phyloP scores from a whole-genome alignment of 2,888 invertebrate species.

The Nemotelus nigrinus region DNA sequence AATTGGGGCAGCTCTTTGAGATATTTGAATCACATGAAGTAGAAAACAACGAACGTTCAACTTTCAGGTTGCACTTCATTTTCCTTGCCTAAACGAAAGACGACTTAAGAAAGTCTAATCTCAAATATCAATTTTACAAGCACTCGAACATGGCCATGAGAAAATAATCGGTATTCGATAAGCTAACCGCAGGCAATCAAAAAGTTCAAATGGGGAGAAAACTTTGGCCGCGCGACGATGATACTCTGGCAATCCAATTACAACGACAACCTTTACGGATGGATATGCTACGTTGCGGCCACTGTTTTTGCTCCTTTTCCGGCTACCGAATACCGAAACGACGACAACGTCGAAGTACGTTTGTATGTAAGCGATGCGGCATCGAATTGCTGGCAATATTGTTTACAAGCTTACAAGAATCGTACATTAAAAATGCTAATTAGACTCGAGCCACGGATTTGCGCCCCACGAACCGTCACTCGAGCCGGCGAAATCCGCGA shows the following conservation, averaged over 20 bases:
- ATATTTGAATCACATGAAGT: too few species aligned
- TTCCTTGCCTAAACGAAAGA: slow-evolving; percentile 2
- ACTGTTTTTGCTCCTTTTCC: neutral
- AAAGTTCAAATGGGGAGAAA: slow-evolving; percentile 17
- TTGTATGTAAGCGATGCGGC: slow-evolving; percentile 27
- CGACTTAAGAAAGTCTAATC: slow-evolving; percentile 11
- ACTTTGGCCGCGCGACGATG: slow-evolving; percentile 7
- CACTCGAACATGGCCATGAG: neutral
- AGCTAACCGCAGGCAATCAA: slow-evolving; percentile 19
- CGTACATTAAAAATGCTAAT: slow-evolving; percentile 64
- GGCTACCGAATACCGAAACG: neutral
- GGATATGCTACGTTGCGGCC: too few species aligned
- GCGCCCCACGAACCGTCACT: slow-evolving; percentile 22
- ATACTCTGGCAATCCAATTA: slow-evolving; percentile 41
- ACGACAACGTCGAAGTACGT: slow-evolving; percentile 14
- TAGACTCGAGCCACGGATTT: slow-evolving; percentile 55
- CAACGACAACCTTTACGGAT: slow-evolving; percentile 1
- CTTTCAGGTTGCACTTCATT: too few species aligned
- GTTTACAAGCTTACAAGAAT: slow-evolving; percentile 61
- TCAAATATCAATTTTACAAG: neutral
- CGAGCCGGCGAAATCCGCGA: slow-evolving; percentile 49
- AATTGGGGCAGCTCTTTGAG: too few species aligned
- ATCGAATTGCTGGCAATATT: slow-evolving; percentile 51
- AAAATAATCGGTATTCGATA: slow-evolving; percentile 31
- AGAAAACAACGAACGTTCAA: too few species aligned